Percentiles rank a stretch among this genome's conserved stretches.
phyloP scores from a whole-genome alignment of 2,113 vertebrate species.

The Lophochroa leadbeateri region DNA sequence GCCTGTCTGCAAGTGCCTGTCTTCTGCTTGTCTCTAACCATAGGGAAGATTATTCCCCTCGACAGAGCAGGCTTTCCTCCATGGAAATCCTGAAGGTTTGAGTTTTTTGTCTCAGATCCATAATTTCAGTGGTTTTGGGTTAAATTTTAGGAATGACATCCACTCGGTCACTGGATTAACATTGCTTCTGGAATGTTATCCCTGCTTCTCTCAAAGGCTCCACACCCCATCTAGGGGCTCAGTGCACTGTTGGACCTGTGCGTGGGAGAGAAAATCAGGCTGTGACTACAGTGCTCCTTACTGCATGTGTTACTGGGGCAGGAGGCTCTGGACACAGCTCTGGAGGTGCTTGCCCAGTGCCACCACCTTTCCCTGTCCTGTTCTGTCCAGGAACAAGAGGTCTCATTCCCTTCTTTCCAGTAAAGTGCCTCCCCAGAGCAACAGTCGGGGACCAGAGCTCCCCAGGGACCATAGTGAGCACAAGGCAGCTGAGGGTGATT shows the following conservation, averaged over 20 bases:
- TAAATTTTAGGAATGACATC: not conserved
- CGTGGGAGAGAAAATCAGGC: not conserved
- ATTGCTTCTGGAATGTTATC: not conserved
- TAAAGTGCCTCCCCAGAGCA: not conserved
- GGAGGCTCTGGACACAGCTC: not conserved
- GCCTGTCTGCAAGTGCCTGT: not conserved
- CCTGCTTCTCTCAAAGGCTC: not conserved
- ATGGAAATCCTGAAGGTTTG: not conserved
- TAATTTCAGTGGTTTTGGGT: not conserved
- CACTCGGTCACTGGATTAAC: not conserved
- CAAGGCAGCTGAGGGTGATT: not conserved
- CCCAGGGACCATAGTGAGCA: not conserved
- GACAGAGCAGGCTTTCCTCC: not conserved
- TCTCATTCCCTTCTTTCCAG: not conserved
- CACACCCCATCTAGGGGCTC: too few species aligned
- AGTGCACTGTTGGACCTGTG: not conserved
- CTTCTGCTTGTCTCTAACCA: not conserved
- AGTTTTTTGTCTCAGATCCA: not conserved
- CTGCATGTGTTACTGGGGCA: accelerated
- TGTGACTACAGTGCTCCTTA: not conserved
- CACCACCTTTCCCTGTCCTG: not conserved
- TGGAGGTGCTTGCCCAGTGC: not conserved
- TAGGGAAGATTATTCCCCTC: not conserved
- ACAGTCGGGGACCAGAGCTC: not conserved
- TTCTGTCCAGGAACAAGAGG: not conserved